Evolutionary conservation across 2,888 invertebrate species (phyloP).

Genomic region (Polydrusus pterygomalis): DNA sequence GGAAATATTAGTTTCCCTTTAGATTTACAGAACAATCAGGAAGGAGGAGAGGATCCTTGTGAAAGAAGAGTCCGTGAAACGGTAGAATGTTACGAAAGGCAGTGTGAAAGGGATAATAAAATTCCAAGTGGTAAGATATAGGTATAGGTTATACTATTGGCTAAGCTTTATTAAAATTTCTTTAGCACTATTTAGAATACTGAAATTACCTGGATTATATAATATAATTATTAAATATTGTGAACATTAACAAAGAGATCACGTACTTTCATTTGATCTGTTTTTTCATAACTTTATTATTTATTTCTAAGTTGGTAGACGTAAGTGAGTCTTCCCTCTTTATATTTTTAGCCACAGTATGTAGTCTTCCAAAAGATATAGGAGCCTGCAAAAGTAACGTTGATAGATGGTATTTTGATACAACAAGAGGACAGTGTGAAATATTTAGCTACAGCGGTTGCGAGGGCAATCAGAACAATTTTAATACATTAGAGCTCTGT

Average conservation of each 20-base stretch:
- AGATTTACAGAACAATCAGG: constrained; percentile 59
- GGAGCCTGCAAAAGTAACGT: constrained; percentile 87
- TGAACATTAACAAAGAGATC: too few species aligned
- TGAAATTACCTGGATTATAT: too few species aligned
- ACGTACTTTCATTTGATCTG: too few species aligned
- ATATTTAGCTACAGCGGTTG: constrained; percentile 93
- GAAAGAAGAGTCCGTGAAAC: constrained; percentile 73
- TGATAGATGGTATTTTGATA: constrained; percentile 91
- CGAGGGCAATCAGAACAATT: constrained; percentile 91
- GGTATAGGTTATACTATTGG: not conserved
- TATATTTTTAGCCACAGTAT: constrained; percentile 73
- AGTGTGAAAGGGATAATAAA: constrained; percentile 59
- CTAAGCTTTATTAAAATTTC: too few species aligned
- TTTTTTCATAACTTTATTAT: too few species aligned
- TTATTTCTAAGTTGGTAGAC: too few species aligned
- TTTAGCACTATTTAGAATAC: too few species aligned
- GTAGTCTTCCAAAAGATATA: constrained; percentile 78
- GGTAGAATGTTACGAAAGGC: constrained; percentile 70
- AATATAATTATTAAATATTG: too few species aligned
- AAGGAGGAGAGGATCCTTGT: constrained; percentile 70
- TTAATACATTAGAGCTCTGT: constrained; percentile 83
- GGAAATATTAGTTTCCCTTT: not conserved
- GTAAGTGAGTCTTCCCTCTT: not conserved
- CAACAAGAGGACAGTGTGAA: constrained; percentile 80
- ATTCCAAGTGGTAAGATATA: constrained; percentile 58